Evolutionary conservation across 2,888 invertebrate species (phyloP).

Genomic region (Tetranychus piercei): DNA sequence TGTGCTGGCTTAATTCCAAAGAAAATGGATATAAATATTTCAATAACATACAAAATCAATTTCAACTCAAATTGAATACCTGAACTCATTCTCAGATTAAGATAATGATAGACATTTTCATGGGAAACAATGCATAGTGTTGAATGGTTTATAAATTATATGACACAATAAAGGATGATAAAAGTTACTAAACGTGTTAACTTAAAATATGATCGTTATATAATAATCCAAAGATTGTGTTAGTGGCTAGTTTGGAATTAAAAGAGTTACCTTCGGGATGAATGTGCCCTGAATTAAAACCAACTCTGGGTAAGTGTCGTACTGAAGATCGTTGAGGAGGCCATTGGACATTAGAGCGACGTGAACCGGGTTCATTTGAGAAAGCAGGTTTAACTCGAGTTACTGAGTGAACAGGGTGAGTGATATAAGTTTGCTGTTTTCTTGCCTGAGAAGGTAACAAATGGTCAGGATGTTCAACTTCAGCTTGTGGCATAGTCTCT

Average conservation of each 20-base stretch:
- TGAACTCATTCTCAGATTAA: too few relatives aligned
- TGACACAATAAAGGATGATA: too few relatives aligned
- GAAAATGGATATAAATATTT: too few relatives aligned
- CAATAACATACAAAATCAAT: too few relatives aligned
- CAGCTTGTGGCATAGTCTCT: slow-evolving; percentile 1
- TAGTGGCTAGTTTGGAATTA: background rate
- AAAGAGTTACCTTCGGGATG: slow-evolving; percentile 4
- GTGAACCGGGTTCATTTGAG: background rate
- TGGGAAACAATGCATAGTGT: too few relatives aligned
- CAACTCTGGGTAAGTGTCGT: slow-evolving; percentile 8
- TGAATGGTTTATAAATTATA: too few relatives aligned
- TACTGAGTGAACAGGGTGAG: slow-evolving; percentile 11
- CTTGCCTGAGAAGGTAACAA: slow-evolving; percentile 19
- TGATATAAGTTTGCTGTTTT: slow-evolving; percentile 21
- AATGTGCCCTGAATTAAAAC: slow-evolving; percentile 4
- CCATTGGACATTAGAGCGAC: slow-evolving; percentile 9
- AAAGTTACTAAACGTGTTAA: too few relatives aligned
- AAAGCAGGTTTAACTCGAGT: background rate
- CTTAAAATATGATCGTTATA: background rate
- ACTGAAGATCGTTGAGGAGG: slow-evolving; percentile 9
- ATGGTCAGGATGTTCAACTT: slow-evolving; percentile 15
- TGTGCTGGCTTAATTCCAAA: too few relatives aligned
- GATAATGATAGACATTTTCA: too few relatives aligned
- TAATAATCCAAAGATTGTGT: too few relatives aligned
- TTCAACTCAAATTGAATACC: too few relatives aligned